Evolutionary conservation across 2,797 vertebrate species (phyloP).

Genomic region (Hozukius guyotensis): DNA sequence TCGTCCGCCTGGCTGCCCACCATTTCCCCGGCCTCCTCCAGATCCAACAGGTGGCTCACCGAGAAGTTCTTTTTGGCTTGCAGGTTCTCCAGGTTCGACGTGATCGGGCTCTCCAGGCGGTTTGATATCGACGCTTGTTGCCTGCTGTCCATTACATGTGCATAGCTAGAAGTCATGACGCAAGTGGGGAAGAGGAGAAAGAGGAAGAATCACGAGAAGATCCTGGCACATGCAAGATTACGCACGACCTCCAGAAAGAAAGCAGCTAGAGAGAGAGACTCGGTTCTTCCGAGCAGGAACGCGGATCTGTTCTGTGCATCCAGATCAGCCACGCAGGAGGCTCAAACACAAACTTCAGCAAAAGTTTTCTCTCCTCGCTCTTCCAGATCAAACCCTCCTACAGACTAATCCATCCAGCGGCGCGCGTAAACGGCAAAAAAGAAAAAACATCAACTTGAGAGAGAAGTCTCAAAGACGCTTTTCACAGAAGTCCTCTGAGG

Average conservation of each 20-base stretch:
- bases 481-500: slow-evolving; percentile 62
- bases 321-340: slow-evolving; percentile 34
- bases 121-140: slow-evolving; percentile 86
- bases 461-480: not conserved
- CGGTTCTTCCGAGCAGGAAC: slow-evolving; percentile 46
- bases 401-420: slow-evolving; percentile 65
- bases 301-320: slow-evolving; percentile 55
- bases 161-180: slow-evolving; percentile 97
- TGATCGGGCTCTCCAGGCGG: slow-evolving; percentile 92
- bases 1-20: slow-evolving; percentile 92
- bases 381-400: slow-evolving; percentile 21
- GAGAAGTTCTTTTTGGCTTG: slow-evolving; percentile 99
- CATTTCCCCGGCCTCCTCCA: slow-evolving; percentile 96
- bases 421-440: not conserved
- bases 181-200: slow-evolving; percentile 36
- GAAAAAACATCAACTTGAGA: not conserved
- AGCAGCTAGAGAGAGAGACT: slow-evolving; percentile 21
- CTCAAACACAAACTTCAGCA: slow-evolving; percentile 16
- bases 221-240: slow-evolving; percentile 62
- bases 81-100: slow-evolving; percentile 91
- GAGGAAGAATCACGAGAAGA: slow-evolving; percentile 43
- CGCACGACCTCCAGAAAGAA: slow-evolving; percentile 52
- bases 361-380: slow-evolving; percentile 29
- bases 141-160: slow-evolving; percentile 95
- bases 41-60: slow-evolving; percentile 98